These are phyloP conservation scores for Adela reaumurella DNA, from an alignment of 2,888 invertebrate genomes.

Conservation along the genomic window DNA sequence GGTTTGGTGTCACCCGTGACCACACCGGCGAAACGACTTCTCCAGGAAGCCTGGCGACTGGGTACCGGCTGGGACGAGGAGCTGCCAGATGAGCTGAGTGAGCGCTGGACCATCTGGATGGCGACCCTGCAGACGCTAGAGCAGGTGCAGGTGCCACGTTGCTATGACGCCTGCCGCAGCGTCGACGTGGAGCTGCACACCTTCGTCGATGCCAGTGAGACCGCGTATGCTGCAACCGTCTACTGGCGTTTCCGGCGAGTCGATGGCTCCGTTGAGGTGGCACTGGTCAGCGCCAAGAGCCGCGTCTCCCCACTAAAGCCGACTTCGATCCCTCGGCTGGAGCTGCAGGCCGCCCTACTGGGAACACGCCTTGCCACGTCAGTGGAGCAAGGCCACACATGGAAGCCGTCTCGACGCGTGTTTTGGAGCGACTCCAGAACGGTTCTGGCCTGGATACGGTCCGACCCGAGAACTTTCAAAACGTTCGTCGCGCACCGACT, in stretches of 20 bases:
- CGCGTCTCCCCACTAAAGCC: slow-evolving; percentile 9
- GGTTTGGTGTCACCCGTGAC: slow-evolving; percentile 6
- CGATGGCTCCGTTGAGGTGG: slow-evolving; percentile 9
- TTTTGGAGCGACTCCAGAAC: slow-evolving; percentile 13
- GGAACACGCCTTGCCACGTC: slow-evolving; percentile 2
- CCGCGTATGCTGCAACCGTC: slow-evolving; percentile 12
- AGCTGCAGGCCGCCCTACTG: slow-evolving; percentile 10
- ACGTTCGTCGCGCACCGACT: slow-evolving; percentile 12
- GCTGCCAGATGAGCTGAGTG: slow-evolving; percentile 2
- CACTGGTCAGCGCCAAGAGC: slow-evolving; percentile 10
- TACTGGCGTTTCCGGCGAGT: slow-evolving; percentile 11
- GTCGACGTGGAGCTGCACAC: slow-evolving; percentile 12
- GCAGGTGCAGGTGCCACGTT: slow-evolving; percentile 8
- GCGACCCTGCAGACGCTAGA: slow-evolving; percentile 4
- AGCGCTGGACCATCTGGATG: no score
- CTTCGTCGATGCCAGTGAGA: slow-evolving; percentile 16
- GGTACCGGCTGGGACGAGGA: slow-evolving; percentile 13
- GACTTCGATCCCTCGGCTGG: slow-evolving; percentile 9
- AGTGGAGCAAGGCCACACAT: no score
- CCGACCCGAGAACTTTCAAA: slow-evolving; percentile 8
- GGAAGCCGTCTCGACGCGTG: not conserved
- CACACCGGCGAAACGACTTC: slow-evolving; percentile 2
- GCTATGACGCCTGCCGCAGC: slow-evolving; percentile 1
- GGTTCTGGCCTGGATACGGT: slow-evolving; percentile 13
- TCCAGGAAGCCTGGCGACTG: slow-evolving; percentile 4